Evolutionary conservation across 2,888 invertebrate genomes (phyloP), one percentile per base, ranked within the genome.

Genomic region (Germaria angustata): DNA sequence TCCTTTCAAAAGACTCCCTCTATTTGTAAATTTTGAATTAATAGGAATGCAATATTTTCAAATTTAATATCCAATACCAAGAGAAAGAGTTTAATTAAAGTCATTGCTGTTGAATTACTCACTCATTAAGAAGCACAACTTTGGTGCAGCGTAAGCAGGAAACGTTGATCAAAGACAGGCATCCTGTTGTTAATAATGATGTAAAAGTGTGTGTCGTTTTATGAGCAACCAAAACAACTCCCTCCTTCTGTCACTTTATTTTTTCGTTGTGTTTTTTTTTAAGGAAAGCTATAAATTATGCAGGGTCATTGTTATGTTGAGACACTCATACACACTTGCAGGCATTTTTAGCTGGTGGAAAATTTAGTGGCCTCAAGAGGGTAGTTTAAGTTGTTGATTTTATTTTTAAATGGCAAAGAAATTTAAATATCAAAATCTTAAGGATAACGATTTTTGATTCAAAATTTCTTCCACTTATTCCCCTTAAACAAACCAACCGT

Each of bases 281-380:
- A 49, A 63, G 53, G 44, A 55, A 71, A 65, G 63, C 44, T 55
- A 71, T 71, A 78, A 71, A 71, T 71, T 78, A 71, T 49, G 36
- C 71, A 55, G 41, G 46, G 36, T 71, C 53, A 65, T 28, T 49
- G 55, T 78, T 46, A 69, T 41, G 41, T 34, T 41, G 32, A 75
- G 39, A 66, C 34, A 61, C 51, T 32, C 17, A 32, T 17, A 69
- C 24, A 78, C 32, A 63, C n/a, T n/a, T 39, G 28, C 5, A 15
- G n/a, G 57, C 46, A 49, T 66, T 39, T 72, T 65, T 34, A 61
- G 46, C 61, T 59, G 3, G 17, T 41, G 59, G 28, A 34, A 73
- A 66, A 68, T 72, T 78, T 80, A 75, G 53, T 68, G 66, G 68
- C 63, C 71, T 49, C 63, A 13, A 13, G 61, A 55, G 80, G 24